Base-by-base conservation (phyloP, 2,888 invertebrate genomes). In the Encarsia formosa region DNA sequence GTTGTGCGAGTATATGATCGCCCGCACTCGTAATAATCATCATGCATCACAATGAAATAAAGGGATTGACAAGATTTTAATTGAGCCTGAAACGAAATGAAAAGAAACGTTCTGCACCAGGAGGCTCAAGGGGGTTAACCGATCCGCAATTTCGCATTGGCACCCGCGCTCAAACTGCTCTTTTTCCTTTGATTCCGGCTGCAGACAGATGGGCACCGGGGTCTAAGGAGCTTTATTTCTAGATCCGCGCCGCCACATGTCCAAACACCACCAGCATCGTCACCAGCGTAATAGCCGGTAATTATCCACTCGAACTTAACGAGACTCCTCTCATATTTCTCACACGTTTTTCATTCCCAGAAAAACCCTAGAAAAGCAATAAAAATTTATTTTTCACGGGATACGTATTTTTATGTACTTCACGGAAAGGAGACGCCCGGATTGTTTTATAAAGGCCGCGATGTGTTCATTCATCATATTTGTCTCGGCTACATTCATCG, bases 161-260 rank as follows among this genome's bases (percentile, higher is more conserved):
- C 54, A 50, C 54, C 48, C 51, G 48, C 55, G 41, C 50, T 34
- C 44, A 20, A 13, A 2, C 31, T 72, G 73, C 73, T 73, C 73
- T 72, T 72, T 56, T 19, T 34, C 32, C 41, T 15, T 70, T 66
- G 64, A 34, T 34, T 9, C 34, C 6, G 49, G 52, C 19, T 44
- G 49, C 54, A 39, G 68, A 70, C 70, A 70, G 70, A 70, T 69
- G 69, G 70, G 8, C 13, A 13, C 63, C 60, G 56, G 54, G 61
- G 57, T 50, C 58, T 50, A 56, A 56, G 34, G 49, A 69, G 70
- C 72, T 71, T 73, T 72, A 70, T 73, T 72, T 72, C 70, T 67
- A 71, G 67, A 64, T 65, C 64, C 59, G 63, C 62, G 15, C 23
- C 63, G 29, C 65, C 69, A 69, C 69, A 68, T 69, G 69, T 69